Conservation (phyloP, 1,140 invertebrate species). For the Marisa cornuarietis region DNA sequence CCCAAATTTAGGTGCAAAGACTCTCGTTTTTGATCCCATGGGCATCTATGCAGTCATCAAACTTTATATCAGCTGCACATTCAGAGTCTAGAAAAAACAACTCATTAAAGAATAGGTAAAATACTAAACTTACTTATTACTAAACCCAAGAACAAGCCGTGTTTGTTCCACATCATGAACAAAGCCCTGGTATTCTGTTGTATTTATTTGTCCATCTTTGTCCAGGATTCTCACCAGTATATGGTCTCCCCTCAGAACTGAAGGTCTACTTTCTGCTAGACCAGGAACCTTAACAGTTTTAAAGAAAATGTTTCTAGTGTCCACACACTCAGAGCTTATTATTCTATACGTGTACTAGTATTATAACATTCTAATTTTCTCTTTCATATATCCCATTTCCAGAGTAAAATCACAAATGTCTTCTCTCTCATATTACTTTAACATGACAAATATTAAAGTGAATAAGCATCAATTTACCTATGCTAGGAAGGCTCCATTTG, state of each 20-base stretch:
- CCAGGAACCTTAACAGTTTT: constrained; percentile 76
- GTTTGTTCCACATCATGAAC: constrained; percentile 78
- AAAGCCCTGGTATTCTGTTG: constrained; percentile 75
- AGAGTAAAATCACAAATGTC: no score
- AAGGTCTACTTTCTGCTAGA: constrained; percentile 84
- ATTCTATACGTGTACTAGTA: not conserved
- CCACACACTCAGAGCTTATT: not conserved
- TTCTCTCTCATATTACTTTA: no score
- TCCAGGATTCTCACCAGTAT: constrained; percentile 68
- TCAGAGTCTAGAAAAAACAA: no score
- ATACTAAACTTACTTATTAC: constrained; percentile 70
- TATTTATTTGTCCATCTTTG: constrained; percentile 29
- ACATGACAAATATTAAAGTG: no score
- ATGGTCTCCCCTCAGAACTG: constrained; percentile 81
- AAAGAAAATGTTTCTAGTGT: not conserved
- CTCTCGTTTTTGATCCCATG: no score
- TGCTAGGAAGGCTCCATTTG: not conserved
- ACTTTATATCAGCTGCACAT: no score
- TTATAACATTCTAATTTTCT: not conserved
- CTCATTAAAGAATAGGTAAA: not conserved
- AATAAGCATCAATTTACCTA: no score
- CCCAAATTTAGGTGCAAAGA: no score
- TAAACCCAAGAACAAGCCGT: constrained; percentile 77
- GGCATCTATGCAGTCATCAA: no score
- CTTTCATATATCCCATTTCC: no score